Base-by-base conservation (phyloP, 2,888 invertebrate genomes). In the Eupithecia centaureata region DNA sequence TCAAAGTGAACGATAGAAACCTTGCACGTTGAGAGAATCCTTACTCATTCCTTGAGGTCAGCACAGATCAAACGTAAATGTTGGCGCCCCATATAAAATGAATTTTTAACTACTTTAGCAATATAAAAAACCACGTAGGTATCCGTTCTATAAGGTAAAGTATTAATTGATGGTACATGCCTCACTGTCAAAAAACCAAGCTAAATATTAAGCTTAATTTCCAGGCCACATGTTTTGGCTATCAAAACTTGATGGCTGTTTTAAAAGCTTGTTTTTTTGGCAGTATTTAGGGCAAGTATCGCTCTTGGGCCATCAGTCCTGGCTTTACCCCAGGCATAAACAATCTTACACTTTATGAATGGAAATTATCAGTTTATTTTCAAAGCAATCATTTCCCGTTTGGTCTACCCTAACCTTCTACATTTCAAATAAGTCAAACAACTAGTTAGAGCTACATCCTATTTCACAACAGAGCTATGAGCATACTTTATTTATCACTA, bases 401-500 rank as follows among this genome's bases (percentile, higher is more conserved):
- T 13, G 30, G 25, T 52, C 32, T 15, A 61, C 30, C 10, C 22
- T 18, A 57, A 30, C 57, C 32, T 77, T 47, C 10, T 79, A 81
- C 81, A 80, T 81, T 82, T 82, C 74, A 77, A 76, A 82, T 84
- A 86, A 85, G 79, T 79, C 89, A 90, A 90, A 85, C 82, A 83
- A 81, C 90, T 90, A 90, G 90, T 90, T 92, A 91, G 79, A 75
- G 86, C 89, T 91, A 91, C 84, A 12, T 82, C 86, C 88, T 92
- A 92, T 86, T 87, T 89, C 91, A 91, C 90, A 88, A 91, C 89
- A 86, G 88, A 88, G 78, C 91, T 91, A 92, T 92, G 91, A 92
- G 92, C 92, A 87, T 89, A 87, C 78, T 81, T 87, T 83, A 83
- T 84, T n/a, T 90, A 91, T 91, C 89, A 90, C 91, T 92, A 91